These are phyloP conservation scores for Euphonia xanthogaster DNA, from an alignment of 2,797 vertebrate species.

Conservation along the genomic window DNA sequence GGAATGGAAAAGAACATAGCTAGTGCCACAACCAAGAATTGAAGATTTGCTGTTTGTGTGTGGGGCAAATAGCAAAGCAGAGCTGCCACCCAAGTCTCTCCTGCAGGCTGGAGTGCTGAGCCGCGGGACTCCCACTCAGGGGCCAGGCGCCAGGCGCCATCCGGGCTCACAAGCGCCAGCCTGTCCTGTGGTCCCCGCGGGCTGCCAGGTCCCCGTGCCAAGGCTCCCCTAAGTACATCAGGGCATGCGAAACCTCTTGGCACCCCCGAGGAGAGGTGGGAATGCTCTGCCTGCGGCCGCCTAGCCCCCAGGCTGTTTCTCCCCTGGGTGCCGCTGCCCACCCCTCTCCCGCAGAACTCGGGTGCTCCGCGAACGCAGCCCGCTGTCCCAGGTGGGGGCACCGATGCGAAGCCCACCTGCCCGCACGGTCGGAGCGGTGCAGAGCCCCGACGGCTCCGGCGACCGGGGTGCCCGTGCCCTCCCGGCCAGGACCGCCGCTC, in stretches of 20 bases:
- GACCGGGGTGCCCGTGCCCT: neutral
- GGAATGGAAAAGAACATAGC: neutral
- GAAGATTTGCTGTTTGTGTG: neutral
- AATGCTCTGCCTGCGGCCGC: neutral
- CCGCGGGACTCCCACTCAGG: accelerated
- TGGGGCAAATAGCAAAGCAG: neutral
- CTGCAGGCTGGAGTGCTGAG: neutral
- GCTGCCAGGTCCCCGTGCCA: neutral
- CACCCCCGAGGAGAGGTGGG: neutral
- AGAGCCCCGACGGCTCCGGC: neutral
- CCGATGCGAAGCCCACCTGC: neutral
- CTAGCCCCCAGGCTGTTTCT: neutral
- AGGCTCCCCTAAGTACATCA: neutral
- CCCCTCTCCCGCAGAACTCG: neutral
- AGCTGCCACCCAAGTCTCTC: neutral
- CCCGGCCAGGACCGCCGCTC: neutral
- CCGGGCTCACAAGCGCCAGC: neutral
- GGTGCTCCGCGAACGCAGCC: neutral
- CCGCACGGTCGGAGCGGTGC: neutral
- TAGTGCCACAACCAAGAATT: neutral
- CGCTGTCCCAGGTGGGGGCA: neutral
- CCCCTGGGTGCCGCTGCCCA: neutral
- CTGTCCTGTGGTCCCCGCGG: accelerated
- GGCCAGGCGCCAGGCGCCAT: accelerated
- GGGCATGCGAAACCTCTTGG: neutral